Evolutionary conservation across 1,140 invertebrate genomes (phyloP), one percentile per base, ranked within the genome.

Genomic region (Penaeus chinensis): DNA sequence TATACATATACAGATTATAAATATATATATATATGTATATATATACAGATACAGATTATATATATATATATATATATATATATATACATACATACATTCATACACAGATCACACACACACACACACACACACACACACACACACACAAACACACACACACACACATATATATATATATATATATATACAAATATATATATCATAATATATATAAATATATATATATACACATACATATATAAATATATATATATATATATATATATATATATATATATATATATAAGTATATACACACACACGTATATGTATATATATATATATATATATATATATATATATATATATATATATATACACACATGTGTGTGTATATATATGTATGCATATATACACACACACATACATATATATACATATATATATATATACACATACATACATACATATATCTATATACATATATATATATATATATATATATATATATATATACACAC

Each of bases 191-290:
- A 32, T 32, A 32, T 32, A 32, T 32, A 32, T 32, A 32, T 32
- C 0, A 32, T 32, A 32, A 77, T 77, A 77, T 77, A 77, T 77
- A 47, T 77, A 77, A 3, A 77, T 77, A 77, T 77, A 77, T 77
- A 77, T 77, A 77, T 77, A 77, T 77, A 77, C 42, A 77, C 42
- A 77, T 77, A 77, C 42, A 77, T 77, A 77, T 77, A 77, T 77
- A 77, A 47, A 77, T 77, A 77, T 77, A 77, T 37, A 77, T 77
- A 77, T 24, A 80, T 80, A 79, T 79, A 79, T 79, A 77, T 27
- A 77, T 37, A 77, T 77, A 77, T 77, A 10, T 77, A 37, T 77
- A 37, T 27, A 37, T 77, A 37, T 32, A 37, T 77, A 37, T 20
- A 37, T 77, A 10, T 27, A 3, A 0, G 5, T 77, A 10, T 77